Conservation (phyloP, 2,888 invertebrate genomes). For the Eupithecia vulgata region DNA sequence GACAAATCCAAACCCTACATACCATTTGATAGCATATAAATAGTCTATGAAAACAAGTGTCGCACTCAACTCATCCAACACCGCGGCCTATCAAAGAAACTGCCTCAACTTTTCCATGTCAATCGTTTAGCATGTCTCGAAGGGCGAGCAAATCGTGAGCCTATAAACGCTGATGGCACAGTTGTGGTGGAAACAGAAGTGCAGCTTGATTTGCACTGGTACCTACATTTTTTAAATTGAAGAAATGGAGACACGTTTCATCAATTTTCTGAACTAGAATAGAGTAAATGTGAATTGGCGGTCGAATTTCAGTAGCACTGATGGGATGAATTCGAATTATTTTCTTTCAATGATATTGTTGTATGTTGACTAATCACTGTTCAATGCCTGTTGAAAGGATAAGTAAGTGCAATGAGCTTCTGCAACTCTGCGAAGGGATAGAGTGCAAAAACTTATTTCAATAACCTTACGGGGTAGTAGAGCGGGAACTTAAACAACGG, state of each 20-base stretch:
- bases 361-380: too few species aligned
- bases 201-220: neutral
- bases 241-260: too few species aligned
- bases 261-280: too few species aligned
- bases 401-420: too few species aligned
- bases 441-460: too few species aligned
- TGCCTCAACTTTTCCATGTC: slow-evolving; percentile 55
- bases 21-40: slow-evolving; percentile 37
- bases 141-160: slow-evolving; percentile 49
- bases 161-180: slow-evolving; percentile 29
- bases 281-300: neutral
- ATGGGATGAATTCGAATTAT: too few species aligned
- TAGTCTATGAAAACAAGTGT: slow-evolving; percentile 42
- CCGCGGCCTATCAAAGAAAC: slow-evolving; percentile 45
- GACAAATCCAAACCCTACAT: neutral
- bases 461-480: too few species aligned
- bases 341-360: too few species aligned
- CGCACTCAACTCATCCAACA: slow-evolving; percentile 43
- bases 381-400: too few species aligned
- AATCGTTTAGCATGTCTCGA: slow-evolving; percentile 59
- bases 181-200: neutral
- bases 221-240: neutral
- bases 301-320: neutral
- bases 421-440: too few species aligned
- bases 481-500: too few species aligned